A percentile compares a stretch with the other conserved stretches of the same genome.
These are phyloP conservation scores for Acanthurus lineatus DNA, from an alignment of 2,797 vertebrate species.

Conservation along the genomic window DNA sequence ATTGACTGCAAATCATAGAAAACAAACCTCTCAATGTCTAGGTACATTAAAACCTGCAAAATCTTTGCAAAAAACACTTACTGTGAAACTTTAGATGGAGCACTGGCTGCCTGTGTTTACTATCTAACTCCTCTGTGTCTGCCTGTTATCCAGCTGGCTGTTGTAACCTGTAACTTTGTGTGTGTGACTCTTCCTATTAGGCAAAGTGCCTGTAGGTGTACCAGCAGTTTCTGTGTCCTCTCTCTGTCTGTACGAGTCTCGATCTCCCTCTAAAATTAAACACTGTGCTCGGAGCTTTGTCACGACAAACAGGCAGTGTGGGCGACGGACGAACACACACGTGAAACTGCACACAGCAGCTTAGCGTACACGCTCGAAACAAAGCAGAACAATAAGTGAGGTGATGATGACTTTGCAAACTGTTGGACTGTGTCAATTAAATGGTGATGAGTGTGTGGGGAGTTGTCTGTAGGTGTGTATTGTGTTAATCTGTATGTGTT, in stretches of 20 bases:
- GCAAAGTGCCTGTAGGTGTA: constrained; percentile 32
- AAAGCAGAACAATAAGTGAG: constrained; percentile 54
- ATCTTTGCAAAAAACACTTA: neutral
- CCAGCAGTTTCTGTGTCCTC: constrained; percentile 51
- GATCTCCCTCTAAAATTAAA: constrained; percentile 61
- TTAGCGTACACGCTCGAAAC: constrained; percentile 12
- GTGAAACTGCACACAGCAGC: constrained; percentile 7
- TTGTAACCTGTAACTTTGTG: constrained; percentile 26
- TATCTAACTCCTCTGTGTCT: neutral
- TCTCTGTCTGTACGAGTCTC: constrained; percentile 28
- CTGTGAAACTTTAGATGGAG: constrained; percentile 5
- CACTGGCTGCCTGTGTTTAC: constrained; percentile 8
- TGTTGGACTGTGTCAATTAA: constrained; percentile 22
- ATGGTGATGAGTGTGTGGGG: constrained; percentile 31
- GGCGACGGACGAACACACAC: constrained; percentile 39
- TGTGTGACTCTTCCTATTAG: constrained; percentile 32
- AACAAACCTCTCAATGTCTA: neutral
- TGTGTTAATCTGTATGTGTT: constrained; percentile 44
- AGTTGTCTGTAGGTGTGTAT: constrained; percentile 27
- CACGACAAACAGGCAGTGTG: constrained; percentile 52
- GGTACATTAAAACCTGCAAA: neutral
- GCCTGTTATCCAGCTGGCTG: constrained; percentile 9
- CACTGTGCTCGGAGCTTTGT: constrained; percentile 47
- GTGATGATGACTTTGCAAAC: constrained; percentile 58
- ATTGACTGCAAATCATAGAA: neutral